Base-by-base conservation (phyloP, 2,113 vertebrate genomes). In the Monarcha castaneiventris region DNA sequence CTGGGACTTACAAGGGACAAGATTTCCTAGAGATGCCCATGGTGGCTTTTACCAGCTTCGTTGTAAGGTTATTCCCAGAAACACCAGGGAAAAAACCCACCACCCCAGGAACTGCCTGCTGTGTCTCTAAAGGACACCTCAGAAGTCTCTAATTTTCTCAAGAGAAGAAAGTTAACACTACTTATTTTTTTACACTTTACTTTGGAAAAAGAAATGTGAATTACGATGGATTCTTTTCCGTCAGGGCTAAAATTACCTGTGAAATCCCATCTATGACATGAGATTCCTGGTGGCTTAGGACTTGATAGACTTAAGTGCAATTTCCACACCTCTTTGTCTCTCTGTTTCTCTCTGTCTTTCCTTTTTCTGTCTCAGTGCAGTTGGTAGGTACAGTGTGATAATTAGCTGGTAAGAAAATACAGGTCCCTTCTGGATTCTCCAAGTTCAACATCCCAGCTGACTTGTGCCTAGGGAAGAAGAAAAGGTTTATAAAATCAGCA, bases 361-460 rank as follows among this genome's bases (percentile, higher is more conserved):
- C 33, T 67, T 95, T 92, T 89, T 93, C 92, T 91, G 84, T 88
- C 84, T 73, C 48, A 92, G 94, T 89, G 77, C 96, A 97, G 92
- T 91, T 94, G 84, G 96, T 96, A 95, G 89, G 84, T 94, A 96
- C 86, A 97, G 94, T 30, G 81, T 87, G 96, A 96, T 97, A 97
- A 97, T 98, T 97, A 98, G 96, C 58, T 92, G 89, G 93, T 90
- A 93, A 93, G 89, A 77, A 97, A 97, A 95, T 97, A 96, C 85
- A 97, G 71, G 84, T 96, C 97, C 97, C 95, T 74, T 80, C 92
- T 96, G 97, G 95, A 95, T 93, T 95, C 95, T 97, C 89, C 35
- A 3, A 20, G 87, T 96, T 84, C 63, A 95, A 67, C 82, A 82
- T 97, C 95, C 97, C 96, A 84, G 78, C 82, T 89, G 94, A 93